Evolutionary conservation across 64 coral and sea anemone genomes (phyloP).

Genomic region (Orbicella faveolata): DNA sequence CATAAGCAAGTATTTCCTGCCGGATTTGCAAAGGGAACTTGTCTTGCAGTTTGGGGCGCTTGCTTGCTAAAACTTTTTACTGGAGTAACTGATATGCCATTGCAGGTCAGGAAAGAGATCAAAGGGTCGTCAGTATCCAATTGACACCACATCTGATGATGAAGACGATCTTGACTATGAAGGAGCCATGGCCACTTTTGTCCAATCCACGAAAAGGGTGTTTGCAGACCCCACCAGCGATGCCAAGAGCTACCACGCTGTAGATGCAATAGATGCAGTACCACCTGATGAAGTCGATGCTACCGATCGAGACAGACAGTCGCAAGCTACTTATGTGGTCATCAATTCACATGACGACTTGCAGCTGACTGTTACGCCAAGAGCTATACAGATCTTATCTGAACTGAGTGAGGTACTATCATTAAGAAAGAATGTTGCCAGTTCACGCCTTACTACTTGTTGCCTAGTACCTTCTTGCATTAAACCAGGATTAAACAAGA

Average conservation of each 20-base stretch:
- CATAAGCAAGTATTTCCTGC: too few species aligned
- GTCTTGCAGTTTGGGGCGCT: too few species aligned
- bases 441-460: background rate
- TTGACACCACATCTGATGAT: constrained; percentile 11
- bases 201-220: constrained; percentile 3
- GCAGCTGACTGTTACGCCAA: constrained; percentile 70
- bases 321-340: constrained; percentile 74
- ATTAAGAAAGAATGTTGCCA: background rate
- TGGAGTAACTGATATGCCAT: background rate
- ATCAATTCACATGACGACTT: constrained; percentile 68
- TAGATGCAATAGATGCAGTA: constrained; percentile 18
- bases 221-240: background rate
- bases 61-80: too few species aligned
- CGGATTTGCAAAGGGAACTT: too few species aligned
- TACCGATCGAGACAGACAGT: background rate
- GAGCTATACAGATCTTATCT: constrained; percentile 47
- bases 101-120: background rate
- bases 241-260: background rate
- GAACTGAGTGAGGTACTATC: constrained; percentile 54
- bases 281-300: constrained; percentile 25
- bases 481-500: too few species aligned
- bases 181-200: constrained; percentile 29
- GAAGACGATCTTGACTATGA: constrained; percentile 63
- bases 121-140: background rate
- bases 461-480: too few species aligned